Percentiles rank a stretch among this genome's conserved stretches.
Conservation (phyloP, 2,888 invertebrate species). For the Amphipyra berbera region DNA sequence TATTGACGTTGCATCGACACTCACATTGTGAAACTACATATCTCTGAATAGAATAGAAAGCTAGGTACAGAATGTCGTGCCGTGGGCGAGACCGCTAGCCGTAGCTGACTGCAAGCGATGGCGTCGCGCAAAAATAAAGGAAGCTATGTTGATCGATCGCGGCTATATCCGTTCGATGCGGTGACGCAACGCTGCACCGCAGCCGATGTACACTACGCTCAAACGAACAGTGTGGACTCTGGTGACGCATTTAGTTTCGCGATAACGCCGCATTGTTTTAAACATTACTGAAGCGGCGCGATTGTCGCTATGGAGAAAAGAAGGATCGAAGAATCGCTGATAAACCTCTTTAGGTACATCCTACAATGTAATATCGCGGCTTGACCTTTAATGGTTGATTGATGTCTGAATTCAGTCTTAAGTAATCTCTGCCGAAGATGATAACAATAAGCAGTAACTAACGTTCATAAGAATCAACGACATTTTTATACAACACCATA, state of each 20-base stretch:
- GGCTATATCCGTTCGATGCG: conserved; percentile 77
- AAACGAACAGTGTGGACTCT: conserved; percentile 46
- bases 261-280: conserved; percentile 58
- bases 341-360: conserved; percentile 25
- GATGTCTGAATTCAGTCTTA: conserved; percentile 10
- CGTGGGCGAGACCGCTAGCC: conserved; percentile 59
- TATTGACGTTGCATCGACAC: conserved; percentile 51
- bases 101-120: conserved; percentile 49
- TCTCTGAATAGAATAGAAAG: conserved; percentile 64
- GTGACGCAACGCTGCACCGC: conserved; percentile 71
- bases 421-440: neutral
- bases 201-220: conserved; percentile 52
- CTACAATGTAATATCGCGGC: conserved; percentile 4
- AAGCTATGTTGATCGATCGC: conserved; percentile 76
- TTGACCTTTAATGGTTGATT: conserved; percentile 18
- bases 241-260: conserved; percentile 58
- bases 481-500: neutral
- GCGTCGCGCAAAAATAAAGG: conserved; percentile 75
- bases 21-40: conserved; percentile 53
- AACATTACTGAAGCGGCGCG: conserved; percentile 39
- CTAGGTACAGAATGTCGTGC: conserved; percentile 58
- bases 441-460: conserved; percentile 9
- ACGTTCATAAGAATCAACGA: neutral
- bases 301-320: conserved; percentile 35
- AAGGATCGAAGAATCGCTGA: conserved; percentile 16